These are phyloP conservation scores for Microchirus variegatus DNA, from an alignment of 2,797 vertebrate species.

Conservation along the genomic window DNA sequence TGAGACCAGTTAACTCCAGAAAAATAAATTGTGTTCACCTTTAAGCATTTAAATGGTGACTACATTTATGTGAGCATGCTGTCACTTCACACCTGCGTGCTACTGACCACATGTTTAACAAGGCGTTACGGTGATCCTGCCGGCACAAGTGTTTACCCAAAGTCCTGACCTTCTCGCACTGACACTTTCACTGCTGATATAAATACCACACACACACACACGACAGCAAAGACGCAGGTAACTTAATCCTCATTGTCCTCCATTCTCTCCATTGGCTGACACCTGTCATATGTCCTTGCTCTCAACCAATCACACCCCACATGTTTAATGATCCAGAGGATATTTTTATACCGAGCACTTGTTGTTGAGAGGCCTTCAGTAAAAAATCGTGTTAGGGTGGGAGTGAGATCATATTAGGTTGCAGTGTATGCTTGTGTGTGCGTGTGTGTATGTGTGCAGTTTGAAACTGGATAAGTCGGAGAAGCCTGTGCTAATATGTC, in stretches of 20 bases:
- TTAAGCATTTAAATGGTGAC: slow-evolving; percentile 23
- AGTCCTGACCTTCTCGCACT: slow-evolving; percentile 80
- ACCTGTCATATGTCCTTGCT: slow-evolving; percentile 70
- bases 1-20: slow-evolving; percentile 18
- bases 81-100: slow-evolving; percentile 22
- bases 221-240: slow-evolving; percentile 73
- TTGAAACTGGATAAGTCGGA: slow-evolving; percentile 76
- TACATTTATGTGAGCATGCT: slow-evolving; percentile 3
- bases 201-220: slow-evolving; percentile 79
- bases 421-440: slow-evolving; percentile 20
- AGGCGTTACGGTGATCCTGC: slow-evolving; percentile 57
- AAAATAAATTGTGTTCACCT: slow-evolving; percentile 35
- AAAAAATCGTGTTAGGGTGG: slow-evolving; percentile 63
- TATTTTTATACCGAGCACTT: slow-evolving; percentile 79
- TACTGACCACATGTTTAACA: slow-evolving; percentile 54
- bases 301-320: slow-evolving; percentile 64
- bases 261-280: slow-evolving; percentile 71
- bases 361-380: slow-evolving; percentile 73
- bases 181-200: slow-evolving; percentile 82
- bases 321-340: slow-evolving; percentile 52
- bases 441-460: slow-evolving; percentile 48
- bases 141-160: slow-evolving; percentile 73
- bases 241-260: slow-evolving; percentile 74
- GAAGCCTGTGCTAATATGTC: slow-evolving; percentile 78
- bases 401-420: slow-evolving; percentile 60